phyloP scores from a whole-genome alignment of 2,797 vertebrate genomes.

The Dallia pectoralis region DNA sequence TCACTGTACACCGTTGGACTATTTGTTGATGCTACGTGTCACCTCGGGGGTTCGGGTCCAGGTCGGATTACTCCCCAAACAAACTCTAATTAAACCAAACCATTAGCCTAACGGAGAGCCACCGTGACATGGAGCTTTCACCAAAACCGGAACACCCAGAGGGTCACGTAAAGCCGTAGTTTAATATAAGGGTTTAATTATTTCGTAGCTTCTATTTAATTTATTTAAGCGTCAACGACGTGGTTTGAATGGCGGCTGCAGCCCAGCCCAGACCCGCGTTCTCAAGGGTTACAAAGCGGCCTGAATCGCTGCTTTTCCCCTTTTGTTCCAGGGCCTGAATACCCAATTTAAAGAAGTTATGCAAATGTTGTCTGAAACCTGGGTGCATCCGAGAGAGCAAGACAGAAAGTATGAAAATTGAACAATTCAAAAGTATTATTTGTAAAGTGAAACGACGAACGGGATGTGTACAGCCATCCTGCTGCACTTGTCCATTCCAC shows the following conservation, averaged over 20 bases:
- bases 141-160: constrained; percentile 32
- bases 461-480: constrained; percentile 30
- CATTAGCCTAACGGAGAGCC: constrained; percentile 40
- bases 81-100: constrained; percentile 48
- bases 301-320: constrained; percentile 32
- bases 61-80: constrained; percentile 56
- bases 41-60: constrained; percentile 13
- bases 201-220: constrained; percentile 10
- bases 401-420: constrained; percentile 15
- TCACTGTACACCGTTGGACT: constrained; percentile 28
- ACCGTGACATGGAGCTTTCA: constrained; percentile 42
- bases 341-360: constrained; percentile 32
- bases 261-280: not conserved
- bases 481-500: not conserved
- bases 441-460: constrained; percentile 48
- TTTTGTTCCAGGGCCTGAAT: constrained; percentile 49
- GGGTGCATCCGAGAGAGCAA: constrained; percentile 47
- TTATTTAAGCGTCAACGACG: constrained; percentile 9
- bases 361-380: constrained; percentile 45
- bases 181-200: not conserved
- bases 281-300: constrained; percentile 29
- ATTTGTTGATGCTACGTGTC: not conserved
- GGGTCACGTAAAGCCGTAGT: not conserved
- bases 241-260: constrained; percentile 7
- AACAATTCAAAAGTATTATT: constrained; percentile 30